Percentiles rank a stretch among this genome's conserved stretches.
phyloP scores from a whole-genome alignment of 2,888 invertebrate species.

The Drosophila gaucha region DNA sequence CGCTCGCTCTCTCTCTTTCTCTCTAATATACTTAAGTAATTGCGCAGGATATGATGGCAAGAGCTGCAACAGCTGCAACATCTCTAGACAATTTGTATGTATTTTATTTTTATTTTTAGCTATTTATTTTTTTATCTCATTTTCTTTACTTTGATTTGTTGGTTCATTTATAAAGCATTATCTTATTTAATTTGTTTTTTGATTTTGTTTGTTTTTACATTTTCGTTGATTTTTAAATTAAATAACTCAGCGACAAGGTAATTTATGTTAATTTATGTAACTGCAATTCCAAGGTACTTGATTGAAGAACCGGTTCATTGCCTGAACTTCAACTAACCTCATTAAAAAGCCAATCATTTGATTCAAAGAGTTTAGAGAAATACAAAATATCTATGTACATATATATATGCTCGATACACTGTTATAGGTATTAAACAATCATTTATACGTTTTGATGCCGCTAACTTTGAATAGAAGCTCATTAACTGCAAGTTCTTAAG shows the following conservation, averaged over 20 bases:
- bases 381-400: too few species aligned
- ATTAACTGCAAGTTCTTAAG: not conserved
- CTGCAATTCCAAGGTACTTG: too few species aligned
- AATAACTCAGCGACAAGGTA: too few species aligned
- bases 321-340: too few species aligned
- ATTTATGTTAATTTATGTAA: too few species aligned
- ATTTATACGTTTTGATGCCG: too few species aligned
- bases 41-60: conserved; percentile 13
- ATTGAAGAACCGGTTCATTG: too few species aligned
- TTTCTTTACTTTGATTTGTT: not conserved
- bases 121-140: not conserved
- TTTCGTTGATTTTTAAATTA: not conserved
- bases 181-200: conserved; percentile 3
- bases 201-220: conserved; percentile 10
- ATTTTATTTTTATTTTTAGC: conserved; percentile 21
- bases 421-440: too few species aligned
- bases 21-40: not conserved
- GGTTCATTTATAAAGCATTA: not conserved
- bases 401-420: too few species aligned
- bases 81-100: conserved; percentile 55
- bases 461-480: not conserved
- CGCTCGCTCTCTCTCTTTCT: too few species aligned
- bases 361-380: too few species aligned
- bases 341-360: too few species aligned
- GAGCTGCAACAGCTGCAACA: conserved; percentile 14